Base-by-base conservation (phyloP, 2,113 vertebrate species). In the Chinchilla lanigera region DNA sequence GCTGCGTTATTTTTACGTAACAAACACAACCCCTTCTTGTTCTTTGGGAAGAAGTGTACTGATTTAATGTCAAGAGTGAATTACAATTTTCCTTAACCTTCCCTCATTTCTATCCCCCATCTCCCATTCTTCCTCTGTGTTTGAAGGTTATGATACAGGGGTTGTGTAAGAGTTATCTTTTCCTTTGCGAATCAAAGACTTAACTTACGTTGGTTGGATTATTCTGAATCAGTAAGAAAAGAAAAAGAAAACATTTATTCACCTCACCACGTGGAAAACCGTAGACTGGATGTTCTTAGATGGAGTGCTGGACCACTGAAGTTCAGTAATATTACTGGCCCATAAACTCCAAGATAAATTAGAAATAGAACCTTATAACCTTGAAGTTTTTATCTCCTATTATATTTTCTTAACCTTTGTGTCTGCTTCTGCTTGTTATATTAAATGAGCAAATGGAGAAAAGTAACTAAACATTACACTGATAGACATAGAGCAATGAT, bases 371-470 rank as follows among this genome's bases (percentile, higher is more conserved):
- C 58, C 86, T 83, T 94, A 38, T 80, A 65, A 92, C 95, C 22
- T 90, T 88, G 41, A 81, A 47, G 8, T 67, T 78, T 71, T 82
- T 65, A n/a, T 54, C 52, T 89, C 26, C 2, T 20, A 54, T 63
- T 93, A 5, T 92, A 52, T 77, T 83, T 89, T 90, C 86, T 94
- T 67, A 41, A 80, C 69, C 26, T 80, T 78, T 24, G 33, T 80
- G 56, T 38, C 41, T 93, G 16, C 44, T 52, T 4, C 28, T 94
- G 50, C 60, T 87, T 67, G 17, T 92, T 73, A 69, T n/a, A 44
- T 77, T 95, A 83, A 92, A 67, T 80, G 52, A 94, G 28, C 12
- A 96, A 80, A 44, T 81, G 35, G 60, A 7, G 61, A 80, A 89
- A 69, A 17, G 60, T 78, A 89, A 73, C 16, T 26, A 77, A 86